These are phyloP conservation scores for Agrypnus murinus DNA, from an alignment of 2,888 invertebrate species.

Conservation along the genomic window DNA sequence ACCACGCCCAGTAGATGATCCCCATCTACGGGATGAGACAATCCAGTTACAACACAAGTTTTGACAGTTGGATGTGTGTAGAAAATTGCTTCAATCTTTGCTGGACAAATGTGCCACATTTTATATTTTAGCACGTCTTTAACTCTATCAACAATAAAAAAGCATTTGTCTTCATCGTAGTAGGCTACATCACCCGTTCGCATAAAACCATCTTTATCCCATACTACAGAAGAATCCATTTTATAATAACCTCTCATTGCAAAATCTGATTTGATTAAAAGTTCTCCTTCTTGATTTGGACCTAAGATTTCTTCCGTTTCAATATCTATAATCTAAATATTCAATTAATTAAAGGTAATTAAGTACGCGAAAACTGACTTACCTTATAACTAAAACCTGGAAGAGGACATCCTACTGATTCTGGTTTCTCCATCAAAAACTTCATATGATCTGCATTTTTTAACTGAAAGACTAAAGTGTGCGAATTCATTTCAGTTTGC, in stretches of 20 bases:
- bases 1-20: too few species aligned
- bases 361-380: conserved; percentile 53
- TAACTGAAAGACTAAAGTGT: background rate
- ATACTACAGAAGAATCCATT: background rate
- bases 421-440: background rate
- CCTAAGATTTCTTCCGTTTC: conserved; percentile 70
- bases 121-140: too few species aligned
- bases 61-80: too few species aligned
- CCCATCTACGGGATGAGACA: too few species aligned
- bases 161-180: background rate
- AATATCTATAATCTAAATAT: conserved; percentile 57
- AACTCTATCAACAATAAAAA: background rate
- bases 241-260: background rate
- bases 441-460: background rate
- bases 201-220: background rate
- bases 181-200: background rate
- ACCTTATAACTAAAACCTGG: conserved; percentile 63
- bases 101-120: too few species aligned
- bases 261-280: too few species aligned
- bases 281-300: conserved; percentile 69
- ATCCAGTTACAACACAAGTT: too few species aligned
- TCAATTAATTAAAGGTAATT: background rate
- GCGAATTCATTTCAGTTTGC: conserved; percentile 62
- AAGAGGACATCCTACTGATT: conserved; percentile 46
- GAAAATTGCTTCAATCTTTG: too few species aligned